These are phyloP conservation scores for Parasteatoda lunata DNA, from an alignment of 2,888 invertebrate species.

Conservation along the genomic window DNA sequence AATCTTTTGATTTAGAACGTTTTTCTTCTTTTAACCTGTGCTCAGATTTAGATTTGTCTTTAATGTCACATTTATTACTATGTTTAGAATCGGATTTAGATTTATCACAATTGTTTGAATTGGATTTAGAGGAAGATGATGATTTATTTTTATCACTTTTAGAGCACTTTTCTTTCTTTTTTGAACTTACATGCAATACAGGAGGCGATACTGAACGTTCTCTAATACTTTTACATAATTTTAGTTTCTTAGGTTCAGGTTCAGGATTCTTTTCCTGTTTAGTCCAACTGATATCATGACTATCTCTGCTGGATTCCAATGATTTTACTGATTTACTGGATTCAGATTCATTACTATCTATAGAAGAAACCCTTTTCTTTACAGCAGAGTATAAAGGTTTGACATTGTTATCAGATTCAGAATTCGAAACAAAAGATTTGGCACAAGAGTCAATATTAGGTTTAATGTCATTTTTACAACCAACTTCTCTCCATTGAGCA, in stretches of 20 bases:
- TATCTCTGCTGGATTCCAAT: constrained; percentile 63
- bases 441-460: constrained; percentile 39
- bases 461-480: constrained; percentile 42
- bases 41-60: constrained; percentile 69
- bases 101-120: constrained; percentile 40
- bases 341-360: constrained; percentile 70
- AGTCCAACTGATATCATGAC: constrained; percentile 46
- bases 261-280: constrained; percentile 68
- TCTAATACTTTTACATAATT: constrained; percentile 64
- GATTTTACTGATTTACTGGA: constrained; percentile 67
- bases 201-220: constrained; percentile 53
- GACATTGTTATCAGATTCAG: constrained; percentile 66
- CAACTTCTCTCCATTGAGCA: constrained; percentile 62
- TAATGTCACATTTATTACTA: constrained; percentile 71
- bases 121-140: constrained; percentile 23
- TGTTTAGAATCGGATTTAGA: constrained; percentile 70
- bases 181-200: constrained; percentile 73
- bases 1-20: constrained; percentile 50
- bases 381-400: constrained; percentile 70
- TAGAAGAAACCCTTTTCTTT: constrained; percentile 70
- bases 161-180: constrained; percentile 74
- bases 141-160: constrained; percentile 70
- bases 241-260: constrained; percentile 70
- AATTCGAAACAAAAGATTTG: constrained; percentile 45
- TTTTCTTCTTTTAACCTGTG: constrained; percentile 63